Evolutionary conservation across 2,888 invertebrate species (phyloP), one percentile per base, ranked within the genome.

Genomic region (Erebia aethiops): DNA sequence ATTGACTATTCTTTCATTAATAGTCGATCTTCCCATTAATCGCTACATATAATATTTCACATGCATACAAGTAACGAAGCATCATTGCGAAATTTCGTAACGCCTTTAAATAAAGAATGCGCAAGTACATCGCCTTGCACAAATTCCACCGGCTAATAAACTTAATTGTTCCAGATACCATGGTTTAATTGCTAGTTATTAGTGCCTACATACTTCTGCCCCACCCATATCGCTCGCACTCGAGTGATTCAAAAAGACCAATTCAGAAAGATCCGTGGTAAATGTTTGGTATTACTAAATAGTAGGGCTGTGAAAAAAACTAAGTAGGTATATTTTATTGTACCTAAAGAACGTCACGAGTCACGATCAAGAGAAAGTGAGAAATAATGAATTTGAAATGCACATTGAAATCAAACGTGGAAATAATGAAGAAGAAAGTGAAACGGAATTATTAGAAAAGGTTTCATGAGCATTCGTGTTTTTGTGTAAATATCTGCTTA

Each of bases 181-280:
- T 84, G 86, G 86, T 87, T 88, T 92, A 92, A 92, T 92, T 92
- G 89, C 81, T 86, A 81, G 85, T 91, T 87, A 91, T 92, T 91
- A 91, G 83, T 84, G 87, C 58, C 67, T 87, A 90, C 88, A 89
- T 88, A 90, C 89, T 91, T 91, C 84, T 84, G 84, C 81, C 84
- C 81, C 80, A 81, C 81, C 79, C 80, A 77, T 74, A 75, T 81
- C 82, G 81, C 73, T 61, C 54, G 57, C 67, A 67, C 81, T 83
- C 83, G 84, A 84, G 86, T 86, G 86, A 88, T 84, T 84, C 81
- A 75, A 80, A 78, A 74, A 77, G 77, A 74, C 90, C 87, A 87
- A 70, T 78, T 73, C 78, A 82, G 18, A 35, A 52, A 79, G 89
- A 86, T 68, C 88, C 78, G 62, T 16, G 58, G 64, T 26, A 63